Conservation (phyloP, 2,113 vertebrate genomes). For the Dascyllus trimaculatus region DNA sequence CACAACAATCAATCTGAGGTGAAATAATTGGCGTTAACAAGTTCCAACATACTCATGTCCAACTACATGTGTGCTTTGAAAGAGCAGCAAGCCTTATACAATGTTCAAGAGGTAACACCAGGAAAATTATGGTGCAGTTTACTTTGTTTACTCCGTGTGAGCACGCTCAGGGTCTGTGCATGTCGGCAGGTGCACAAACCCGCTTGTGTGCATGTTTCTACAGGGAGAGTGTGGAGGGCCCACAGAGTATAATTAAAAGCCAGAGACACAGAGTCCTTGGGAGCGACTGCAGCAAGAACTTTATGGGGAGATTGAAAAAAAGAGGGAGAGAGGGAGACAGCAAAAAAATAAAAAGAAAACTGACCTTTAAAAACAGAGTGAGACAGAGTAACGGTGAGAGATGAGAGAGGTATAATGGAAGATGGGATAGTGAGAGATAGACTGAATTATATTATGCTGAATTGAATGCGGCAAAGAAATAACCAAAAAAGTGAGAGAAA, state of each 20-base stretch:
- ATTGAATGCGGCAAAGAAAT: slow-evolving; percentile 58
- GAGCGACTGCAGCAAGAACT: slow-evolving; percentile 68
- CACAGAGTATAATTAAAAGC: slow-evolving; percentile 81
- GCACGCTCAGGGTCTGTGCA: slow-evolving; percentile 3
- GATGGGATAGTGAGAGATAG: slow-evolving; percentile 51
- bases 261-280: slow-evolving; percentile 78
- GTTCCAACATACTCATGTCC: slow-evolving; percentile 19
- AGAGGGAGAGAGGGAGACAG: slow-evolving; percentile 13
- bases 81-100: slow-evolving; percentile 8
- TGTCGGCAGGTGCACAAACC: slow-evolving; percentile 39
- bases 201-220: slow-evolving; percentile 43
- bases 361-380: slow-evolving; percentile 75
- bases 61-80: background rate
- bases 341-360: slow-evolving; percentile 37
- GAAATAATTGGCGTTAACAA: slow-evolving; percentile 7
- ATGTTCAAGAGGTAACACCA: slow-evolving; percentile 19
- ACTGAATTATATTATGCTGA: slow-evolving; percentile 70
- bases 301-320: slow-evolving; percentile 32
- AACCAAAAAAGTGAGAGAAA: slow-evolving; percentile 39
- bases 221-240: slow-evolving; percentile 61
- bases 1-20: slow-evolving; percentile 5
- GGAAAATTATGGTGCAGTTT: slow-evolving; percentile 10
- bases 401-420: slow-evolving; percentile 58
- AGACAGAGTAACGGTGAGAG: slow-evolving; percentile 50
- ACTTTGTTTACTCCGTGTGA: slow-evolving; percentile 46